Percentiles rank a stretch among this genome's conserved stretches.
phyloP scores from a whole-genome alignment of 2,797 vertebrate genomes.

The Parotocinclus haroldoi region DNA sequence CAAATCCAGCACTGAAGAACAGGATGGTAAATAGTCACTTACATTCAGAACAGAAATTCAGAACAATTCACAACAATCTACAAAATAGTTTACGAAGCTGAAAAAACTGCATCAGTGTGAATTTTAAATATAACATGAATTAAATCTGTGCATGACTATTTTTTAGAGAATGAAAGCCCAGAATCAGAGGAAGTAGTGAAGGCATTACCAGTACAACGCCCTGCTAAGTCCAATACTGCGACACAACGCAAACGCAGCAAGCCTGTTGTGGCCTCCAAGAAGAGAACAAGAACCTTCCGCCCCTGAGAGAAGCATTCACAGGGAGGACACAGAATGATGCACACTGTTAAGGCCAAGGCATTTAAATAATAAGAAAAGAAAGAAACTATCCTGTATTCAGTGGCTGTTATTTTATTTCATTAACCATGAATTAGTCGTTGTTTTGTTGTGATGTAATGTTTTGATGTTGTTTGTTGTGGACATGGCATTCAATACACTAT shows the following conservation, averaged over 20 bases:
- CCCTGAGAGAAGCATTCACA: conserved; percentile 23
- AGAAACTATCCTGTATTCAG: conserved; percentile 24
- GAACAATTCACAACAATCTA: conserved; percentile 2
- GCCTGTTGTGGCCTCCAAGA: conserved; percentile 39
- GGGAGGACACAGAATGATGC: conserved; percentile 12
- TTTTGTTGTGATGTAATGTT: conserved; percentile 40
- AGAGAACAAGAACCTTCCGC: conserved; percentile 40
- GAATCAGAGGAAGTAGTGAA: conserved; percentile 54
- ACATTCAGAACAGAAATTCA: neutral
- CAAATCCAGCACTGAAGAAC: conserved; percentile 64
- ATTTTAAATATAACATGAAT: neutral
- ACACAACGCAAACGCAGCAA: conserved; percentile 49
- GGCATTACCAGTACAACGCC: conserved; percentile 31
- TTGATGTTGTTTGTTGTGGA: conserved; percentile 16
- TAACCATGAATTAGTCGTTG: conserved; percentile 35
- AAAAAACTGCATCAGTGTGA: neutral
- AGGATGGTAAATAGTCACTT: conserved; percentile 60
- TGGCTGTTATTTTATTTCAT: conserved; percentile 34
- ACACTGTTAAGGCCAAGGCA: conserved; percentile 26
- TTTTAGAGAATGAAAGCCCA: conserved; percentile 52
- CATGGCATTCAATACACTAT: conserved; percentile 11
- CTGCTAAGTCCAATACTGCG: conserved; percentile 41
- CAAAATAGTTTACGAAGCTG: neutral
- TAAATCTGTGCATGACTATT: neutral
- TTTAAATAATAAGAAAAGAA: neutral